Conservation (phyloP, 2,888 invertebrate genomes). For the Dynastes hyllus region DNA sequence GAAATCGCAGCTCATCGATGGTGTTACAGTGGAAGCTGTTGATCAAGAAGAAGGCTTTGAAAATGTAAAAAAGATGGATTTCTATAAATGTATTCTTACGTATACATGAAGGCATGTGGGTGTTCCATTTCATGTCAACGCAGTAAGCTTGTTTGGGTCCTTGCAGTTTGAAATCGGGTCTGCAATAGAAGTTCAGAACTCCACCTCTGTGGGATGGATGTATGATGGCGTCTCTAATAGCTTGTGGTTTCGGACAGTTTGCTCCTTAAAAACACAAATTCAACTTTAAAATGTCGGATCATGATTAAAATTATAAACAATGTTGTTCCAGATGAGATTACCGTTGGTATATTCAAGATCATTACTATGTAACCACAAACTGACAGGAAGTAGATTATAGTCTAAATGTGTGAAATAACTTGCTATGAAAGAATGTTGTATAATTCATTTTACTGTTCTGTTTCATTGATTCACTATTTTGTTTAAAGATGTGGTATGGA, state of each 20-base stretch:
- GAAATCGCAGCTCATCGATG: constrained; percentile 78
- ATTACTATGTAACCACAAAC: no score
- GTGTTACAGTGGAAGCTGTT: constrained; percentile 67
- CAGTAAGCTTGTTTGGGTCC: constrained; percentile 81
- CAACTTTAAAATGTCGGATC: no score
- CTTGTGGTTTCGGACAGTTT: constrained; percentile 73
- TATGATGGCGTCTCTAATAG: constrained; percentile 74
- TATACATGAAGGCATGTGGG: constrained; percentile 78
- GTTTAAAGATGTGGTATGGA: no score
- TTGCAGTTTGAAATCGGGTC: constrained; percentile 75
- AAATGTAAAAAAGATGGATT: background rate
- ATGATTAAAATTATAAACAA: no score
- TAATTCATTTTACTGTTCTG: no score
- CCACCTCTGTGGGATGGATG: constrained; percentile 73
- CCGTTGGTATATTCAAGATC: no score
- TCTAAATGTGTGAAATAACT: no score
- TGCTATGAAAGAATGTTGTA: no score
- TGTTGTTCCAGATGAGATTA: no score
- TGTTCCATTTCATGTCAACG: constrained; percentile 82
- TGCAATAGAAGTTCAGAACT: constrained; percentile 79
- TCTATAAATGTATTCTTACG: constrained; percentile 70
- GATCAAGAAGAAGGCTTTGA: background rate
- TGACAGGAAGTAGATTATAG: no score
- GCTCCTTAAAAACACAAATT: constrained; percentile 69
- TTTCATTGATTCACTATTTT: no score